Evolutionary conservation across 2,797 vertebrate species (phyloP).

Genomic region (Poecilia picta): DNA sequence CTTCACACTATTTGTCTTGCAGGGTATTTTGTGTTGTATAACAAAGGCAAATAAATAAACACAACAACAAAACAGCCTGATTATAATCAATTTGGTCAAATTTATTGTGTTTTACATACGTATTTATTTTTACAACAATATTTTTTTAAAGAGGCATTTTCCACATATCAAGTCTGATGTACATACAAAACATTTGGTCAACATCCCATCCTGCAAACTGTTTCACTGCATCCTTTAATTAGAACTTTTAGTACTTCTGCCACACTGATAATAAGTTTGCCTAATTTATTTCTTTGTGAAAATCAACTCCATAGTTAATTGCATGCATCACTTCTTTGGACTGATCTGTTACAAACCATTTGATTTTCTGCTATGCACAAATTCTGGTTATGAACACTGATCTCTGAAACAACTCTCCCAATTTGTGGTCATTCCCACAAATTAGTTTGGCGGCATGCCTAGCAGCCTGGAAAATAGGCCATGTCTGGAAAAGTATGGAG

Average conservation of each 20-base stretch:
- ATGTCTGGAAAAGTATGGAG: background rate
- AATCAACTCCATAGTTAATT: background rate
- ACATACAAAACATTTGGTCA: background rate
- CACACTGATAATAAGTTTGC: background rate
- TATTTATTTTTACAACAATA: background rate
- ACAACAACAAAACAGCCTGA: background rate
- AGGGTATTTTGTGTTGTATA: background rate
- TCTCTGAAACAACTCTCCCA: background rate
- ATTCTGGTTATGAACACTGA: background rate
- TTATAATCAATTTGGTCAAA: background rate
- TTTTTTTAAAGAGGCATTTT: background rate
- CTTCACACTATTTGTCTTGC: slow-evolving; percentile 1
- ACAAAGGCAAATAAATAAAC: background rate
- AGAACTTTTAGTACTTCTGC: background rate
- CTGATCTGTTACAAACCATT: background rate
- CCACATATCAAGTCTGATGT: background rate
- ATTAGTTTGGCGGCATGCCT: background rate
- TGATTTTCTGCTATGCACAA: background rate
- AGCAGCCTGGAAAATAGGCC: background rate
- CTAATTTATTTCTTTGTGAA: background rate
- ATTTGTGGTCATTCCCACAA: background rate
- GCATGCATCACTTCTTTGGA: background rate
- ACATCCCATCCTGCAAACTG: background rate
- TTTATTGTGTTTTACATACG: background rate
- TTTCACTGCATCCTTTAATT: background rate